Base-by-base conservation (phyloP, 2,888 invertebrate species). In the Noctuana brunneofusca region DNA sequence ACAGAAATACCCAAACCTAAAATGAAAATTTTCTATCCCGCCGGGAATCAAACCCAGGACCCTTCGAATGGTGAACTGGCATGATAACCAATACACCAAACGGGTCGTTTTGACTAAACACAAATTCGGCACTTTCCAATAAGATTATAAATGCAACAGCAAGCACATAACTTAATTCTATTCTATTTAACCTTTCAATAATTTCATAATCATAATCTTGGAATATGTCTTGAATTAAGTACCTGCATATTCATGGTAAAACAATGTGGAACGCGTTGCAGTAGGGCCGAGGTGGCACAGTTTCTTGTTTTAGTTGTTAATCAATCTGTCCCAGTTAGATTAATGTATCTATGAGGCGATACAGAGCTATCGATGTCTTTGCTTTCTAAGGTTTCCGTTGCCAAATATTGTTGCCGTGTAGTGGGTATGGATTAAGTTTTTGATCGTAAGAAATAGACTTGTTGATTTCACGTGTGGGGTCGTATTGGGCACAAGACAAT, bases 241-340 rank as follows among this genome's bases (percentile, higher is more conserved):
- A 79, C 81, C 85, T 86, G 82, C 80, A 84, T 86, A 88, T 87
- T 88, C 82, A 86, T 86, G 78, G 79, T 75, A 78, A 81, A 83
- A 83, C 81, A 86, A 86, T 84, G 83, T 85, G 75, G 83, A 82
- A 78, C 84, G 76, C 79, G 76, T 75, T 81, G 81, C 78, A 80
- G 75, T 81, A 84, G 83, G 84, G 83, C 87, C 84, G 87, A 87
- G 86, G 86, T 84, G 87, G 85, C 87, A 87, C 84, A 83, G 86
- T 87, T 89, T 87, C 86, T 86, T 83, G 83, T 85, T 86, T 79
- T 76, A 84, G 80, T 81, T 86, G 82, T 89, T 87, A 90, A 87
- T 88, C 85, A 86, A 84, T 86, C 79, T 81, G 87, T 83, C 84
- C 87, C 77, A 85, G 86, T 84, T 89, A 86, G 85, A 88, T 87